These are phyloP conservation scores for Mionectes olivaceus DNA, from an alignment of 2,797 vertebrate species.

Conservation along the genomic window DNA sequence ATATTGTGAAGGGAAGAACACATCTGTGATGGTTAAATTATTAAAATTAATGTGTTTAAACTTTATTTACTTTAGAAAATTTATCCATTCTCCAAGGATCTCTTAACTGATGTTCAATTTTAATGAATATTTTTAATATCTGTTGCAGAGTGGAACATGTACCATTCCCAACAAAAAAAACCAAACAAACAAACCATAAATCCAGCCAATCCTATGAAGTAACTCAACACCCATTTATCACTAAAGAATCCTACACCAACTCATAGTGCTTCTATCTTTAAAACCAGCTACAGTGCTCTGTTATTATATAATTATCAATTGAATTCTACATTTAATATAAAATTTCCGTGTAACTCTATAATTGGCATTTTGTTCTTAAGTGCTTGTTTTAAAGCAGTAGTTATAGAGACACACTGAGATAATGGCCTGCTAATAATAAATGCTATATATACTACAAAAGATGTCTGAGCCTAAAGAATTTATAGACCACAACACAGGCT, in stretches of 20 bases:
- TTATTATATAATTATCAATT: background rate
- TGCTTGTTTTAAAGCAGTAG: background rate
- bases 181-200: background rate
- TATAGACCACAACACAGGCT: background rate
- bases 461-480: background rate
- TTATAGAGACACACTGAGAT: background rate
- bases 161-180: background rate
- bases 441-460: background rate
- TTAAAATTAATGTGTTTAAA: conserved; percentile 65
- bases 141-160: background rate
- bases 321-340: background rate
- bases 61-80: conserved; percentile 48
- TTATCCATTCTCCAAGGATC: conserved; percentile 39
- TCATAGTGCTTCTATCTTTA: background rate
- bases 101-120: conserved; percentile 23
- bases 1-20: conserved; percentile 29
- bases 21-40: conserved; percentile 30
- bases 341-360: background rate
- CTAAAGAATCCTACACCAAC: background rate
- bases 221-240: background rate
- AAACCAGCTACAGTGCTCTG: background rate
- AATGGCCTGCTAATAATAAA: background rate
- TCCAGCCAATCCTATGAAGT: background rate
- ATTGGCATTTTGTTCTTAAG: background rate
- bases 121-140: conserved; percentile 49